Evolutionary conservation across 1,140 invertebrate genomes (phyloP).

Genomic region (Ephestia elutella): DNA sequence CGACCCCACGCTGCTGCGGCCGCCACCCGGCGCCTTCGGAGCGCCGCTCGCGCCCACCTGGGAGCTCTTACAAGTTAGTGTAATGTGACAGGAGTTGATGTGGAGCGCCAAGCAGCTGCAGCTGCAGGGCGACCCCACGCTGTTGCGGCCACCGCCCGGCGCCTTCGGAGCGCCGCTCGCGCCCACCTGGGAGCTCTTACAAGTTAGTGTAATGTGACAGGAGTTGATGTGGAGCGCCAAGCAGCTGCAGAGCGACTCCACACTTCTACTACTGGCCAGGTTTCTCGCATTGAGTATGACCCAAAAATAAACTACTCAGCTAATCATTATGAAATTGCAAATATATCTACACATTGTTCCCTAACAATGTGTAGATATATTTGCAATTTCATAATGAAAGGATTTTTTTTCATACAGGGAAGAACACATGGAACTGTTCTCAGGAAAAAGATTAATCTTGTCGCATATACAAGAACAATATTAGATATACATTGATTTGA

Average conservation of each 20-base stretch:
- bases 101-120: slow-evolving; percentile 79
- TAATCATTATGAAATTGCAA: too few species aligned
- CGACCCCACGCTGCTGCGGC: slow-evolving; percentile 71
- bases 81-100: background rate
- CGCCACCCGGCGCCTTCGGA: slow-evolving; percentile 74
- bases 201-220: slow-evolving; percentile 71
- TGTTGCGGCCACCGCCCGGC: slow-evolving; percentile 74
- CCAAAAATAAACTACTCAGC: too few species aligned
- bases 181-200: slow-evolving; percentile 88
- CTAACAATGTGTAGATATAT: too few species aligned
- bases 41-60: slow-evolving; percentile 83
- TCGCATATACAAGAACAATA: too few species aligned
- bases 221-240: slow-evolving; percentile 76
- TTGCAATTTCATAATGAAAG: too few species aligned
- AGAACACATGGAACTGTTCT: too few species aligned
- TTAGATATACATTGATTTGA: too few species aligned
- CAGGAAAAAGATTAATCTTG: too few species aligned
- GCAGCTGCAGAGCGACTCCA: slow-evolving; percentile 72
- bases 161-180: slow-evolving; percentile 77
- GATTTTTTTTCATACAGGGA: too few species aligned
- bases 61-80: slow-evolving; percentile 86
- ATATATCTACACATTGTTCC: too few species aligned
- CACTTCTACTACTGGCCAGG: slow-evolving; percentile 24
- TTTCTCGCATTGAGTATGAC: too few species aligned
- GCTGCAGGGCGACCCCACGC: slow-evolving; percentile 70